Base-by-base conservation (phyloP, 1,140 invertebrate genomes). In the Diabrotica undecimpunctata region DNA sequence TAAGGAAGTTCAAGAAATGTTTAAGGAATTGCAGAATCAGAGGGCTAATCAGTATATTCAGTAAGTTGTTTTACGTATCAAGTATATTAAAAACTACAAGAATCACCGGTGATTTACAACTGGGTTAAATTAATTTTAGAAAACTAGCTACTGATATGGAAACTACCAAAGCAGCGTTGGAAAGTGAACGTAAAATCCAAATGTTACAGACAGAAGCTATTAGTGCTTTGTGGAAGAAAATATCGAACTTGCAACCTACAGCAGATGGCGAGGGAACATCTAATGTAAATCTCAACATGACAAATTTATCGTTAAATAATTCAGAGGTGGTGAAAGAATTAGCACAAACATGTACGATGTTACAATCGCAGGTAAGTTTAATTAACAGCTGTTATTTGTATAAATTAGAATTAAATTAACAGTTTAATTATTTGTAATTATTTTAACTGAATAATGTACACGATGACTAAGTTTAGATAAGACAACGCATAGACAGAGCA, bases 121-220 rank as follows among this genome's bases (percentile, higher is more conserved):
- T 25, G 25, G 4, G 1, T 25, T 25, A 25, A 25, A 25, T 25
- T 1, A 1, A 25, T 25, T 79, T 46, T 69, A 92, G 90, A 70
- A 87, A 91, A 82, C 75, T 93, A 8, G 88, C 88, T 7, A 86
- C 84, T 69, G 91, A 93, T 73, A 91, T 93, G 87, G 87, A 90
- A 75, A 85, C 88, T 6, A 92, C 91, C 0, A 90, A 91, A 76
- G 88, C 88, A 5, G 90, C 91, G 10, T 74, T 94, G 13, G 91
- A 94, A 73, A 92, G 90, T 72, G 93, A 95, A 77, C 85, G 92
- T 55, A 92, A 93, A 72, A 86, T 95, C 52, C 90, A 94, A 72
- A 85, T 92, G 68, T 77, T 95, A 52, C 93, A 95, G 79, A 91
- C 94, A 86, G 92, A 95, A 79, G 92, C 92, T 5, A 94, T 95